Percentiles rank a stretch among this genome's conserved stretches.
These are phyloP conservation scores for Teleogryllus oceanicus DNA, from an alignment of 2,888 invertebrate species.

Conservation along the genomic window DNA sequence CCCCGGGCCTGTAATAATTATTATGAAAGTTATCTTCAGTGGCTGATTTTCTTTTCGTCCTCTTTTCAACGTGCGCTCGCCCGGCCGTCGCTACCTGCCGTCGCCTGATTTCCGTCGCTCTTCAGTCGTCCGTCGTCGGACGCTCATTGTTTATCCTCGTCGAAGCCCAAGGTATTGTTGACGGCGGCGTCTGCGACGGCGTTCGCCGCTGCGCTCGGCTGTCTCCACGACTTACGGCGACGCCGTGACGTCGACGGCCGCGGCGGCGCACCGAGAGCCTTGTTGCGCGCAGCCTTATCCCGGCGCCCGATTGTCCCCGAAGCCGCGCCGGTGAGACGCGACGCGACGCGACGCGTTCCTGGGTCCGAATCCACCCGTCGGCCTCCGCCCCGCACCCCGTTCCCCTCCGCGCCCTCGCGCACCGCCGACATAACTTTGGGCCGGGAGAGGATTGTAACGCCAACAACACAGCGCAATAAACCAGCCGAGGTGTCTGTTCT, in stretches of 20 bases:
- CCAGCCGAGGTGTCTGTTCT: conserved; percentile 3
- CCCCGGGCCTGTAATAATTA: conserved; percentile 9
- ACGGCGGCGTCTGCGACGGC: neutral
- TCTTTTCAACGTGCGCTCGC: neutral
- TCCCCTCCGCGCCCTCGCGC: neutral
- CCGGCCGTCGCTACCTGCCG: neutral
- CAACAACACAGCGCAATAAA: conserved; percentile 18
- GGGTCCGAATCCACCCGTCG: neutral
- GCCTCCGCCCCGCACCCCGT: neutral
- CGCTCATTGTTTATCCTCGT: neutral
- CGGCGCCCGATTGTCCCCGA: neutral
- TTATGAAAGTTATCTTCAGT: conserved; percentile 18
- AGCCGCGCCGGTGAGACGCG: neutral
- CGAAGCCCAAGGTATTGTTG: neutral
- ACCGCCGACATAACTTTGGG: conserved; percentile 9
- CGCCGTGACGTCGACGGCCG: neutral
- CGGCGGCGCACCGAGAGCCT: conserved; percentile 2
- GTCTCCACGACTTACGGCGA: neutral
- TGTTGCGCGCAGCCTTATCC: neutral
- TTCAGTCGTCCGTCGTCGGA: neutral
- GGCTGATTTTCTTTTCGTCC: conserved; percentile 18
- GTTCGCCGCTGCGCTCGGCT: too few species aligned
- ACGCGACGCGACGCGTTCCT: conserved; percentile 2
- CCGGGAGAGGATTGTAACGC: conserved; percentile 18
- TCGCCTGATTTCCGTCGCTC: neutral